phyloP scores from a whole-genome alignment of 2,797 vertebrate genomes.

The Megalops cyprinoides region DNA sequence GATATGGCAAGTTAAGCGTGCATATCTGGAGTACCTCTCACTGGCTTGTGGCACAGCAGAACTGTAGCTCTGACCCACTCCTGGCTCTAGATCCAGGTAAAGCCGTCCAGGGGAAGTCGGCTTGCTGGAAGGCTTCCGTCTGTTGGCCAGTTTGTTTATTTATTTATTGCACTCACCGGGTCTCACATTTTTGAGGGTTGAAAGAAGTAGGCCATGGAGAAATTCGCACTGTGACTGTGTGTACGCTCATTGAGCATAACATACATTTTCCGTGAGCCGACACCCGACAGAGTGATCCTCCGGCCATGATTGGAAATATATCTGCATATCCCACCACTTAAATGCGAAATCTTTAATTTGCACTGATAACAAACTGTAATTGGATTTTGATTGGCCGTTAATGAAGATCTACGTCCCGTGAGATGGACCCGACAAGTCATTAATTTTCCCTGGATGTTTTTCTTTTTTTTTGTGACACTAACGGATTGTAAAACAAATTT shows the following conservation, averaged over 20 bases:
- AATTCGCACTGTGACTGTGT: too few species aligned
- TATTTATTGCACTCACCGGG: constrained; percentile 32
- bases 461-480: background rate
- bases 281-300: background rate
- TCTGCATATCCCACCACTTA: constrained; percentile 71
- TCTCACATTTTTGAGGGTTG: constrained; percentile 36
- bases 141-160: constrained; percentile 31
- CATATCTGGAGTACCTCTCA: background rate
- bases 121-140: constrained; percentile 2
- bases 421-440: constrained; percentile 72
- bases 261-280: background rate
- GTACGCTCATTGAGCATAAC: background rate
- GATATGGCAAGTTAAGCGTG: constrained; percentile 5
- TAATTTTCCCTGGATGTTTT: constrained; percentile 10
- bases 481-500: constrained; percentile 31
- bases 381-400: constrained; percentile 82
- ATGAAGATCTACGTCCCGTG: constrained; percentile 77
- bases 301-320: constrained; percentile 72
- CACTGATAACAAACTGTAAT: constrained; percentile 75
- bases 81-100: background rate
- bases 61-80: background rate
- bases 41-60: background rate
- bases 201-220: background rate
- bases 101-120: background rate
- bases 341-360: constrained; percentile 73